Evolutionary conservation across 2,797 vertebrate species (phyloP).

Genomic region (Argentina silus): DNA sequence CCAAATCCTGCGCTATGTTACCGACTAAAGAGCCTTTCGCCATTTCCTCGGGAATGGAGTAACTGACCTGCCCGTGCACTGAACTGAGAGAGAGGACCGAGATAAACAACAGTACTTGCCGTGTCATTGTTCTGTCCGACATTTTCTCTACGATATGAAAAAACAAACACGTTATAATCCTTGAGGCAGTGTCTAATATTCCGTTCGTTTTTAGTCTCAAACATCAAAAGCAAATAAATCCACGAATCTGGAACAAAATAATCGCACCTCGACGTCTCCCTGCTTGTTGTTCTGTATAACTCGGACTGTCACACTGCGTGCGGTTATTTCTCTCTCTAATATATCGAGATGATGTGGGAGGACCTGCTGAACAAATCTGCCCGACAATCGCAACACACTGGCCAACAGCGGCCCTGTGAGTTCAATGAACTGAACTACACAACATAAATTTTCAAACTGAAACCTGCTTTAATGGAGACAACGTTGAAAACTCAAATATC

Average conservation of each 20-base stretch:
- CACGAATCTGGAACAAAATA: neutral
- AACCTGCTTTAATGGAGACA: conserved; percentile 38
- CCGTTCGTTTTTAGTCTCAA: neutral
- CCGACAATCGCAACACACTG: conserved; percentile 24
- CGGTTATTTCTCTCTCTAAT: neutral
- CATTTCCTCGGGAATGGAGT: conserved; percentile 67
- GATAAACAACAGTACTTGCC: conserved; percentile 55
- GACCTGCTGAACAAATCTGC: neutral
- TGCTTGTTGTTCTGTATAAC: neutral
- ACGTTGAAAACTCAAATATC: too few relatives aligned
- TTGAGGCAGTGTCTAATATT: neutral
- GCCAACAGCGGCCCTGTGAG: conserved; percentile 63
- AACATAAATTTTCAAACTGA: neutral
- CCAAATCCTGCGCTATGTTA: conserved; percentile 63
- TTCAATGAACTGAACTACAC: conserved; percentile 32
- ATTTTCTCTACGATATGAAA: conserved; percentile 4
- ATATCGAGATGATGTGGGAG: conserved; percentile 22
- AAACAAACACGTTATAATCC: conserved; percentile 42
- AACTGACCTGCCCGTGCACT: conserved; percentile 56
- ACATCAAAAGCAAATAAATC: neutral
- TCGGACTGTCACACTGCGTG: neutral
- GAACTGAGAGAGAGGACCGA: conserved; percentile 32
- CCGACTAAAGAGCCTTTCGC: conserved; percentile 57
- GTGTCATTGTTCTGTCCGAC: conserved; percentile 47
- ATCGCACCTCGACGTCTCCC: neutral